Base-by-base conservation (phyloP, 1,140 invertebrate genomes). In the Cyclargus thomasi region DNA sequence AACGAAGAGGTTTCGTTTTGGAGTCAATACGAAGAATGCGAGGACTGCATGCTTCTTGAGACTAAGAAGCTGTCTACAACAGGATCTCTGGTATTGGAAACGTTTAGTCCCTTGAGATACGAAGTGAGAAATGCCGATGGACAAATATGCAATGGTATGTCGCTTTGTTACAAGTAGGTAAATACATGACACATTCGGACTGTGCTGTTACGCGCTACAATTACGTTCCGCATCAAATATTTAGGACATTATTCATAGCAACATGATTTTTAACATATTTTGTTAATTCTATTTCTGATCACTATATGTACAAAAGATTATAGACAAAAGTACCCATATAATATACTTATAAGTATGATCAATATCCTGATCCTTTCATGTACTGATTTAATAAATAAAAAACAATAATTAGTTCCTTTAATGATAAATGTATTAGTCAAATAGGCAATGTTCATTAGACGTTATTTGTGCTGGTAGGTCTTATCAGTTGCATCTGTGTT, bases 21-120 rank as follows among this genome's bases (percentile, higher is more conserved):
- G 81, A 88, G 83, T 66, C 86, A 90, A 68, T 86, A 82, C 72
- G 78, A 82, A 23, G 87, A 87, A 75, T 90, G 87, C 53, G 81
- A 90, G 59, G 81, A 83, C 39, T 90, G 87, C 68, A 79, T 75
- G 69, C 67, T 90, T 29, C 67, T 82, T 70, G 67, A 79, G 63
- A 84, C 77, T 8, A 68, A 63, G 0, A 77, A 71, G 2, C 67
- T 88, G 22, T 36, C 70, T 14, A 18, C 68, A 17, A 74, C 83
- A 10, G 75, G 74, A 11, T 62, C 71, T 16, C 29, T 90, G 7
- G 67, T 89, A 11, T 35, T 90, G 7, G 68, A 78, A 8, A 91
- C 88, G 7, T 69, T 80, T 3, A 87, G 83, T 59, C 83, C 86
- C 5, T 23, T 90, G 16, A 77, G 73, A 2, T 90, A 89, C 67